Evolutionary conservation across 2,888 invertebrate genomes (phyloP).

Genomic region (Antheraea assamensis): DNA sequence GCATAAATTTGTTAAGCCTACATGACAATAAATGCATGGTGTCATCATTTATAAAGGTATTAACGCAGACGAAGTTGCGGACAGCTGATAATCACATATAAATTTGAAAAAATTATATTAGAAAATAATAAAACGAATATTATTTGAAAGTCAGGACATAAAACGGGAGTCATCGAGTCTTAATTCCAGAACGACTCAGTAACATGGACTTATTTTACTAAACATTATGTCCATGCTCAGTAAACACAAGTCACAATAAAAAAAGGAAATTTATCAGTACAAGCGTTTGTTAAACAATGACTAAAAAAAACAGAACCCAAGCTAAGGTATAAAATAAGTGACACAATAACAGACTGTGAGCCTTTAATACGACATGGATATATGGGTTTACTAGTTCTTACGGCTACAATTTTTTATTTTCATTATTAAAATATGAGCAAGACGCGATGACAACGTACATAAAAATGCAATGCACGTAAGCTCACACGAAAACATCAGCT

Average conservation of each 20-base stretch:
- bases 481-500: not conserved
- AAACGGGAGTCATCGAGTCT: no score
- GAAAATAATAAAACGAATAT: no score
- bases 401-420: conserved; percentile 54
- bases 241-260: not conserved
- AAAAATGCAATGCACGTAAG: conserved; percentile 62
- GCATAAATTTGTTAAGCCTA: no score
- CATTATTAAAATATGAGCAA: conserved; percentile 51
- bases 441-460: conserved; percentile 35
- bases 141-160: no score
- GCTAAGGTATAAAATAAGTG: conserved; percentile 47
- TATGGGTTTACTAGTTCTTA: conserved; percentile 47
- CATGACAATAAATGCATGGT: no score
- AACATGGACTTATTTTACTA: no score
- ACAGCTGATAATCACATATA: no score
- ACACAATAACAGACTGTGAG: conserved; percentile 45
- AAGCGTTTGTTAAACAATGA: not conserved
- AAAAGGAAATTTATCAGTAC: not conserved
- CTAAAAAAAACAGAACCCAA: conserved; percentile 7
- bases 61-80: no score
- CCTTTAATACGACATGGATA: conserved; percentile 54
- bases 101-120: no score
- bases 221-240: no score
- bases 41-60: no score
- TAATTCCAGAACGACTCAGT: not conserved